These are phyloP conservation scores for Amblyornis subalaris DNA, from an alignment of 2,113 vertebrate species.

Conservation along the genomic window DNA sequence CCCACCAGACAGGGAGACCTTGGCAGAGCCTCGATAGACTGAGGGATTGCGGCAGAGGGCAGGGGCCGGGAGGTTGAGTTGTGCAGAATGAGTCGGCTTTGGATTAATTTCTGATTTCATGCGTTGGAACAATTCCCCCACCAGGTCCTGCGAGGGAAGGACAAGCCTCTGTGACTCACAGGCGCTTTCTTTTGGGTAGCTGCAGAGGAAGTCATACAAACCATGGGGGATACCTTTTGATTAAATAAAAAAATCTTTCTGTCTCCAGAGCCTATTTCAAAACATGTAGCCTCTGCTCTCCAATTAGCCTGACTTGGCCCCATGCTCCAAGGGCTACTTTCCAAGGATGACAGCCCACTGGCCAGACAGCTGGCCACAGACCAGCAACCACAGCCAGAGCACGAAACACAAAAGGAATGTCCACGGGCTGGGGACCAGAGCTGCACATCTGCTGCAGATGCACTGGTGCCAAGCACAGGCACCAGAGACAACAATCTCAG, in stretches of 20 bases:
- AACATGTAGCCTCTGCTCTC: neutral
- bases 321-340: neutral
- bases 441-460: constrained; percentile 6
- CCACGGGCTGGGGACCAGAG: neutral
- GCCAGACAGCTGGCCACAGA: neutral
- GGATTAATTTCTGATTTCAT: neutral
- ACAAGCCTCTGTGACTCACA: neutral
- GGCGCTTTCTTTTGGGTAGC: neutral
- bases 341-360: neutral
- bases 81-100: neutral
- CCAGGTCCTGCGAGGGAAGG: neutral
- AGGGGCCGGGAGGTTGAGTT: neutral
- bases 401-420: constrained; percentile 42
- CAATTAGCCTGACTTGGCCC: neutral
- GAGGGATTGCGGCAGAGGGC: neutral
- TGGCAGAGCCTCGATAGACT: neutral
- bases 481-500: neutral
- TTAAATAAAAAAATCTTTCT: neutral
- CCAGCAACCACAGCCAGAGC: neutral
- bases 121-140: neutral
- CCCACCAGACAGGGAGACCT: neutral
- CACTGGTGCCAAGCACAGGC: neutral
- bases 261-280: neutral
- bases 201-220: neutral
- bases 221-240: neutral